Evolutionary conservation across 2,113 vertebrate species (phyloP), one percentile per base, ranked within the genome.

Genomic region (Phaethon lepturus): DNA sequence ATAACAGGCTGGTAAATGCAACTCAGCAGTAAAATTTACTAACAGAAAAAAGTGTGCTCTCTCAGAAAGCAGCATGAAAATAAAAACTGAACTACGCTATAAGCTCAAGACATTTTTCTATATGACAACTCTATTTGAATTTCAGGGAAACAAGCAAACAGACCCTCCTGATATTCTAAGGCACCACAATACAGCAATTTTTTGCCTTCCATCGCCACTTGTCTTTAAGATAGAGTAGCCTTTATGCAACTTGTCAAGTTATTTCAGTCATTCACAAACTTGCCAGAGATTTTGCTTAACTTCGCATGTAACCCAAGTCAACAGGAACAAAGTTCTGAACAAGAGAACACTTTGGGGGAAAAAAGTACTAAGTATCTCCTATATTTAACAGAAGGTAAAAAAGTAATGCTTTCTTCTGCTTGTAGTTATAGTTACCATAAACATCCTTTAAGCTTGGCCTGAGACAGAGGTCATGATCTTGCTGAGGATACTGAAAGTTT

Each of bases 301-400:
- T 81, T 59, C 1, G 3, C 5, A 38, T 1, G 0, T 25, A 58
- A 50, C 23, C 69, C 10, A 24, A 7, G 20, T 56, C 33, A 91
- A 49, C 10, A 67, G 20, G 7, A 73, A 53, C 10, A 28, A 62
- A 63, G 3, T 1, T 45, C 35, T 85, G 23, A 77, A 42, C 3
- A 67, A 47, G 33, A 7, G 6, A 66, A 53, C 3, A 50, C 4
- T 14, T 55, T 9, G 7, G 3, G 18, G 5, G 1, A 4, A 4
- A 15, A 13, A 13, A 42, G 7, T 3, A 42, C 3, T 12, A 38
- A 47, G 9, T 14, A 49, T 38, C 38, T 38, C 38, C 38, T 38
- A 38, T 38, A 24, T 14, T 83, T 42, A 56, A 49, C 2, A 26
- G 8, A 23, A 60, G 20, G 11, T 75, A 45, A 42, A 76, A 52